Evolutionary conservation across 2,113 vertebrate species (phyloP).

Genomic region (Melanocharis versteri): DNA sequence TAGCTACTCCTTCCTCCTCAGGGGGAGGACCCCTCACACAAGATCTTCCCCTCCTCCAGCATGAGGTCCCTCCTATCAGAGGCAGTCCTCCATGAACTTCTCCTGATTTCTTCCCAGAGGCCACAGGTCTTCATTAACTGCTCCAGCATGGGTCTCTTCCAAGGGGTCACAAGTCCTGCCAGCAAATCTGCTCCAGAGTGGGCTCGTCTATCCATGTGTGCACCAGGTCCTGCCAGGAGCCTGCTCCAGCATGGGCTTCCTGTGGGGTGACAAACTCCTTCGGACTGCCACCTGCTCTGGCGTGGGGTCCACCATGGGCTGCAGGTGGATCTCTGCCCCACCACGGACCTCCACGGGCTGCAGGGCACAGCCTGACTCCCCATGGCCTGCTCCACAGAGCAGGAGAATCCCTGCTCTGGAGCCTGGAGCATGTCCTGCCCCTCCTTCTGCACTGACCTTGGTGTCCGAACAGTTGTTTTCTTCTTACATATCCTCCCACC

Average conservation of each 20-base stretch:
- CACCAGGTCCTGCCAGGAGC: not conserved
- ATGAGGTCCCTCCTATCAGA: not conserved
- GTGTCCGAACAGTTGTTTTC: not conserved
- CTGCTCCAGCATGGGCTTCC: not conserved
- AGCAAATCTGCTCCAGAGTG: not conserved
- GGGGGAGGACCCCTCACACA: not conserved
- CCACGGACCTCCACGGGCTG: not conserved
- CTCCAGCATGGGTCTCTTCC: not conserved
- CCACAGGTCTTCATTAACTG: not conserved
- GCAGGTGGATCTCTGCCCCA: not conserved
- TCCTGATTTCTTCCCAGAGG: not conserved
- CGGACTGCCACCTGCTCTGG: not conserved
- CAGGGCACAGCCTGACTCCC: not conserved
- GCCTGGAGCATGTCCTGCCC: not conserved
- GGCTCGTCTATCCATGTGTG: not conserved
- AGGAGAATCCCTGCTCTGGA: not conserved
- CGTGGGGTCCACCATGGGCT: fast-evolving
- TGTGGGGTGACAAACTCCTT: not conserved
- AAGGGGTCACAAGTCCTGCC: not conserved
- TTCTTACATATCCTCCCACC: not conserved
- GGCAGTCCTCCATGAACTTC: not conserved
- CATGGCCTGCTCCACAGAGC: not conserved
- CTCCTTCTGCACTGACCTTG: not conserved
- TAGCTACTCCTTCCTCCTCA: not conserved
- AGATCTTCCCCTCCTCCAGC: not conserved